Evolutionary conservation across 2,888 invertebrate genomes (phyloP).

Genomic region (Scaptomyza reducta): DNA sequence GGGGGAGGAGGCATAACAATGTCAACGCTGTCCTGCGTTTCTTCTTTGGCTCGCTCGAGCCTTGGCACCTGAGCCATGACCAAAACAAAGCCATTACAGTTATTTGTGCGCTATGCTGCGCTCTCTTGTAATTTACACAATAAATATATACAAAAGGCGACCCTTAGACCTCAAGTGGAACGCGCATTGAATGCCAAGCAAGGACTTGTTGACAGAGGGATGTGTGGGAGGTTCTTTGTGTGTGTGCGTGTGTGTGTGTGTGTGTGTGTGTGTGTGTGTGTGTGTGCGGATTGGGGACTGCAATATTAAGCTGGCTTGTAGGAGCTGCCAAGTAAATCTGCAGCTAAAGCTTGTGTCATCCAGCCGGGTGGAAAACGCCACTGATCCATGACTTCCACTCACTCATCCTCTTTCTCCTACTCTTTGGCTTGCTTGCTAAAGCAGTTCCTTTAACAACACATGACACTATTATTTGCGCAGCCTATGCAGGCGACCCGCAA

Average conservation of each 20-base stretch:
- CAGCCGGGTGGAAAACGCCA: constrained; percentile 42
- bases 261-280: background rate
- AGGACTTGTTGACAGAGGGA: background rate
- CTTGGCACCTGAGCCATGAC: constrained; percentile 74
- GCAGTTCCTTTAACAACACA: constrained; percentile 36
- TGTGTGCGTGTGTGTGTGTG: background rate
- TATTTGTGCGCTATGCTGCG: constrained; percentile 76
- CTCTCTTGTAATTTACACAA: constrained; percentile 76
- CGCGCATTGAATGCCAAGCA: constrained; percentile 35
- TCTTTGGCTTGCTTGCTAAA: background rate
- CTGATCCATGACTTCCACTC: constrained; percentile 59
- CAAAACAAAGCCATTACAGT: constrained; percentile 79
- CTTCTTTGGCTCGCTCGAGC: constrained; percentile 65
- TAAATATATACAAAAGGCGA: constrained; percentile 75
- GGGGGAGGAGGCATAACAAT: constrained; percentile 52
- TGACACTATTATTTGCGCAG: constrained; percentile 66
- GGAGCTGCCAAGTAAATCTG: constrained; percentile 41
- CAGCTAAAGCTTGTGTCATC: constrained; percentile 49
- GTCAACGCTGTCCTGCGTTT: constrained; percentile 44
- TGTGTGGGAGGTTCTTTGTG: background rate
- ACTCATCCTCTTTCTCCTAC: background rate
- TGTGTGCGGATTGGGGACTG: constrained; percentile 6
- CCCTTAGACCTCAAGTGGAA: constrained; percentile 43
- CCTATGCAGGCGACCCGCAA: constrained; percentile 48
- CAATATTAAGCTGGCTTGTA: constrained; percentile 34